Conservation (phyloP, 1,140 invertebrate genomes). For the Drosophila mauritiana region DNA sequence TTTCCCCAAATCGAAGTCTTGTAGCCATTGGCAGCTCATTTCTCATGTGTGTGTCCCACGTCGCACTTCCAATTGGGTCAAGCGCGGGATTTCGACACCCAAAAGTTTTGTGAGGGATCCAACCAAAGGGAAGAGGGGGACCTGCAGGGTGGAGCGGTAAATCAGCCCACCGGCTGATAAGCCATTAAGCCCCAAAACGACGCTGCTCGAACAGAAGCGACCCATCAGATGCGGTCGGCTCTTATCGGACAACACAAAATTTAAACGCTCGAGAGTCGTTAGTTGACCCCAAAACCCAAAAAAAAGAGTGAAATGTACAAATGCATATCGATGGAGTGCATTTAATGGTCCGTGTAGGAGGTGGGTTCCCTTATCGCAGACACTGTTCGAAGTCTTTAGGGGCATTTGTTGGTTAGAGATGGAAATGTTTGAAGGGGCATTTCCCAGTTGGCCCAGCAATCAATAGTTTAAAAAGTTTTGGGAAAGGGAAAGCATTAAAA, state of each 20-base stretch:
- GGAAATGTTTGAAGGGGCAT: constrained; percentile 6
- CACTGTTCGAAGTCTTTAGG: constrained; percentile 1
- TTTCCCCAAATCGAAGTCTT: constrained; percentile 22
- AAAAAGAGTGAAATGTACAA: constrained; percentile 62
- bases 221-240: constrained; percentile 16
- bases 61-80: constrained; percentile 51
- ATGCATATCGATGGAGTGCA: constrained; percentile 52
- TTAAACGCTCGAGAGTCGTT: constrained; percentile 59
- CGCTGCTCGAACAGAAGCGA: constrained; percentile 47
- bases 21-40: constrained; percentile 56
- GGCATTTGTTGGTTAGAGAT: constrained; percentile 2
- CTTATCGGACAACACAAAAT: constrained; percentile 61
- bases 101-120: constrained; percentile 16
- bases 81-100: constrained; percentile 43
- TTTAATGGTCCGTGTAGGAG: constrained; percentile 40
- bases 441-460: background rate
- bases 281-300: constrained; percentile 74
- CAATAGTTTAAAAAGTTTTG: background rate
- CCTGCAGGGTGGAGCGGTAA: background rate
- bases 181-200: constrained; percentile 40
- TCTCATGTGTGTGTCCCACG: constrained; percentile 45
- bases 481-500: background rate
- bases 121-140: background rate
- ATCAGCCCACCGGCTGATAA: constrained; percentile 43
- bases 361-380: constrained; percentile 20